phyloP scores from a whole-genome alignment of 2,113 vertebrate species.

The Columba livia region DNA sequence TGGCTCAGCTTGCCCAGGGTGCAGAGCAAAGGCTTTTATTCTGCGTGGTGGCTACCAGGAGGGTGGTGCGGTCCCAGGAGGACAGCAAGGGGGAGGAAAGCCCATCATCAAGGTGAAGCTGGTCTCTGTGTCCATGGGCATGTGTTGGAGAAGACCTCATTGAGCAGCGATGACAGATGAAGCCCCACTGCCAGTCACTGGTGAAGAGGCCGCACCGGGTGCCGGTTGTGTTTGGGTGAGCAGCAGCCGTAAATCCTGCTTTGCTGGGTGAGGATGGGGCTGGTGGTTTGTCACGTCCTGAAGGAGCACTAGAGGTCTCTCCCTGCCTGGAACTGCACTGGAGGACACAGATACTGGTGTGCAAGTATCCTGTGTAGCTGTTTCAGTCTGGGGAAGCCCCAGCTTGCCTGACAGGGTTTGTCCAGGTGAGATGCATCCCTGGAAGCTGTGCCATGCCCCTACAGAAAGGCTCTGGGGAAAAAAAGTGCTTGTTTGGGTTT shows the following conservation, averaged over 20 bases:
- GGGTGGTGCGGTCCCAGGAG: accelerated
- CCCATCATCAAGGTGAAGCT: background rate
- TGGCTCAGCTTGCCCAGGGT: background rate
- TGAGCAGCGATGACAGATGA: background rate
- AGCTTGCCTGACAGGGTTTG: background rate
- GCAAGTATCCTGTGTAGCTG: background rate
- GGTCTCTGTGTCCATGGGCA: accelerated
- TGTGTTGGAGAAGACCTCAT: background rate
- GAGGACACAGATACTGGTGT: too few species aligned
- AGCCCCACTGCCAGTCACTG: background rate
- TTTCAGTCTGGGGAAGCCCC: background rate
- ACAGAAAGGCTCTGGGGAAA: background rate
- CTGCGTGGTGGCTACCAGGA: background rate
- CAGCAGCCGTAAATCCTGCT: background rate
- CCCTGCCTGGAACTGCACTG: accelerated
- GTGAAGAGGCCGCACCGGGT: background rate
- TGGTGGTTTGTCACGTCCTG: background rate
- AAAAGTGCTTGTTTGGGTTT: background rate
- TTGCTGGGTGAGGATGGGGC: background rate
- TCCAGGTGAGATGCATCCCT: background rate
- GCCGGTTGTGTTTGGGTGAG: background rate
- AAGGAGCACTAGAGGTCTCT: background rate
- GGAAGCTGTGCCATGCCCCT: background rate
- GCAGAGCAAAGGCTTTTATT: background rate
- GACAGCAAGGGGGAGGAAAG: accelerated